phyloP scores from a whole-genome alignment of 2,113 vertebrate genomes.

The Catharus minimus region DNA sequence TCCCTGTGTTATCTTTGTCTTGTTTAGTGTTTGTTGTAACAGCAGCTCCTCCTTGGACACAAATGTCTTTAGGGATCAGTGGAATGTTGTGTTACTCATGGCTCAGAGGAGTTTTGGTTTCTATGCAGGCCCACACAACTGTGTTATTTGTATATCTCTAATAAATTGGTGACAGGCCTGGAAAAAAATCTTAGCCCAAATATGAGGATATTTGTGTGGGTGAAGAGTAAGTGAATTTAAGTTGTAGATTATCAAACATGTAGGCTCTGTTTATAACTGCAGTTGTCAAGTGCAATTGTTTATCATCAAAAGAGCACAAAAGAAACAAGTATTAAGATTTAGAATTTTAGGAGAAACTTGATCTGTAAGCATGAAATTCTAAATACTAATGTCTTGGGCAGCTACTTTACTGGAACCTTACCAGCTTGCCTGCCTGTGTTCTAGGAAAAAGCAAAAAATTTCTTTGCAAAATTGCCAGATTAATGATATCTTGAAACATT shows the following conservation, averaged over 20 bases:
- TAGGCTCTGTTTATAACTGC: neutral
- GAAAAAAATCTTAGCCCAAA: neutral
- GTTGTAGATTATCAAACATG: neutral
- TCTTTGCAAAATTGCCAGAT: neutral
- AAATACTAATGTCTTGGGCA: neutral
- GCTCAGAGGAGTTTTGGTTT: neutral
- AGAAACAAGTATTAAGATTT: neutral
- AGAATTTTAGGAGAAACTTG: neutral
- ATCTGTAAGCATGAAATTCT: neutral
- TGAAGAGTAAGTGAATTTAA: neutral
- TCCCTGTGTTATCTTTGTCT: neutral
- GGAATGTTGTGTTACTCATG: neutral
- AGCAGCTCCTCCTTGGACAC: neutral
- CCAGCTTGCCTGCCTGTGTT: neutral
- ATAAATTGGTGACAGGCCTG: neutral
- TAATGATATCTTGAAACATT: neutral
- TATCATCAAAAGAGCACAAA: neutral
- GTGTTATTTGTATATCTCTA: neutral
- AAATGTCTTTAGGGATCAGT: neutral
- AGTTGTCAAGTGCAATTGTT: neutral
- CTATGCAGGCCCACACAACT: neutral
- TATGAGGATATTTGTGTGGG: neutral
- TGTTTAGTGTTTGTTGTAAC: neutral
- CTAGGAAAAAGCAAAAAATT: neutral
- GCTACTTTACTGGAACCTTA: neutral